A percentile compares a stretch with the other conserved stretches of the same genome.
phyloP scores from a whole-genome alignment of 1,140 invertebrate species.

The Lepidurus couesii region DNA sequence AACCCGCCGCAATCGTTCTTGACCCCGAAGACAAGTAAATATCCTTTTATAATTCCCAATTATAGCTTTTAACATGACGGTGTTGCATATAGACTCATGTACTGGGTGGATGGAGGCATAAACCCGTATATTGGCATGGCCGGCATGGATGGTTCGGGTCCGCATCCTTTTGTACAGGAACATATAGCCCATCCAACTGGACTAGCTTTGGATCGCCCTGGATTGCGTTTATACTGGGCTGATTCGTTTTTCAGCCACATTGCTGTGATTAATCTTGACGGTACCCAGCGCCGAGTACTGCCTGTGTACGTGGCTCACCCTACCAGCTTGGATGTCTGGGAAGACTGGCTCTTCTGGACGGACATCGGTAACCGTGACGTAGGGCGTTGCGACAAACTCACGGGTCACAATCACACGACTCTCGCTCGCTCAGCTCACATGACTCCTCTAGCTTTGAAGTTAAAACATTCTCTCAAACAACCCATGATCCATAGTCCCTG shows the following conservation, averaged over 20 bases:
- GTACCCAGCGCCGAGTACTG: conserved; percentile 45
- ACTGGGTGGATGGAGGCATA: conserved; percentile 57
- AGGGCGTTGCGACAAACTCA: conserved; percentile 52
- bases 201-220: conserved; percentile 48
- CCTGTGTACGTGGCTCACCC: conserved; percentile 46
- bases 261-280: conserved; percentile 44
- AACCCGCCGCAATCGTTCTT: conserved; percentile 54
- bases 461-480: conserved; percentile 73
- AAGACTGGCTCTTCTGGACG: conserved; percentile 55
- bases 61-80: too few relatives aligned
- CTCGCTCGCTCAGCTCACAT: neutral
- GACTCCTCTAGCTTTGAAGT: conserved; percentile 50
- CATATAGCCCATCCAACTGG: conserved; percentile 55
- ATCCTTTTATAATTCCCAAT: too few relatives aligned
- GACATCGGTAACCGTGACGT: conserved; percentile 54
- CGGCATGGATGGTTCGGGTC: conserved; percentile 53
- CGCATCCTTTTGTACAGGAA: conserved; percentile 46
- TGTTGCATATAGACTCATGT: conserved; percentile 41
- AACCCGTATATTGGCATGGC: conserved; percentile 53
- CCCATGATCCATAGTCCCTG: neutral
- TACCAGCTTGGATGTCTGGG: conserved; percentile 46
- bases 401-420: conserved; percentile 39
- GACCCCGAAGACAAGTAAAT: conserved; percentile 50
- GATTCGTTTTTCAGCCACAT: conserved; percentile 51
- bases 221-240: conserved; percentile 52